Base-by-base conservation (phyloP, 2,797 vertebrate species). In the Rachycentron canadum region DNA sequence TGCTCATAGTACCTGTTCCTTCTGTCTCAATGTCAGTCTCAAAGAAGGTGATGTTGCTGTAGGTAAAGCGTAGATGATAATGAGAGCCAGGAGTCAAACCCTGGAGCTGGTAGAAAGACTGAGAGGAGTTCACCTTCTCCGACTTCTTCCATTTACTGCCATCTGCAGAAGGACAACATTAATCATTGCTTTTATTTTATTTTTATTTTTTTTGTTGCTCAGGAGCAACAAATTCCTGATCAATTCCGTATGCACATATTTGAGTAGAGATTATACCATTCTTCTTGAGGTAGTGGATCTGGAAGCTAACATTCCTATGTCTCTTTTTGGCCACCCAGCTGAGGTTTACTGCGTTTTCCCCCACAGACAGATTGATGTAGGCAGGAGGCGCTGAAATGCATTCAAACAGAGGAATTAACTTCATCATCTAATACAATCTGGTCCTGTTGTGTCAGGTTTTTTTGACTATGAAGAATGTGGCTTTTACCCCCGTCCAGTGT, bases 291-390 rank as follows among this genome's bases (percentile, higher is more conserved):
- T 95, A 96, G 41, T 79, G 78, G 77, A 98, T 94, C 55, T 94
- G 91, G 84, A 98, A 96, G 73, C 72, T 85, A 12, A 96, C 79
- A 47, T 94, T 96, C 80, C 95, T 94, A 77, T 95, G 95, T 83
- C 95, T 95, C 74, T 95, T 95, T 76, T 92, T 91, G 21, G 92
- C 80, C 13, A 91, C 89, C 97, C 97, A 98, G 85, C 90, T 96
- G 36, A 98, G 25, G 72, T 96, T 94, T 0, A 95, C 92, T 3
- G 86, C 93, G 28, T 91, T 96, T 73, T 96, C 94, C 16, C 96
- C 96, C 0, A 62, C 73, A 53, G 87, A 86, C 28, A 94, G 26
- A 1, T 78, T 94, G 87, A 98, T 87, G 83, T 96, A 95, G 34
- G 28, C 41, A 16, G 94, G 95, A 67, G 94, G 93, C 4, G 40